Percentiles rank a stretch among this genome's conserved stretches.
Evolutionary conservation across 2,113 vertebrate species (phyloP).

Genomic region (Xiphophorus hellerii): DNA sequence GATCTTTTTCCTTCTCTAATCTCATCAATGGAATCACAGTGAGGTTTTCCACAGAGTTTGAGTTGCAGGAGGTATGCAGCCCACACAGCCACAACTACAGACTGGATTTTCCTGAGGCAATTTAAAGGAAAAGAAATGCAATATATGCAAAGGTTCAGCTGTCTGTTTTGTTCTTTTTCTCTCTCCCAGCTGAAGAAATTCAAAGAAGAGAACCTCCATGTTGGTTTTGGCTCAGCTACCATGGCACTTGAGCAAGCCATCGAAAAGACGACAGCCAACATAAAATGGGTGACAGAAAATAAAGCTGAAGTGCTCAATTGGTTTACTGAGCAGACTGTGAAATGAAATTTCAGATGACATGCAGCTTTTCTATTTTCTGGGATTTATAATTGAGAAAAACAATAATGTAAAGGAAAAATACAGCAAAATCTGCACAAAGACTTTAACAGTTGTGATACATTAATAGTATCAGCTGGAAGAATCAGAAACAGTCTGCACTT

Average conservation of each 20-base stretch:
- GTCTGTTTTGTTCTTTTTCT: background rate
- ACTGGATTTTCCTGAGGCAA: background rate
- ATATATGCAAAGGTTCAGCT: background rate
- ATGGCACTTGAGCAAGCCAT: constrained; percentile 89
- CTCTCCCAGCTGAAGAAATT: constrained; percentile 86
- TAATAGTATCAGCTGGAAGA: background rate
- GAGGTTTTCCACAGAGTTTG: constrained; percentile 85
- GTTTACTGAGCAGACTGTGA: constrained; percentile 70
- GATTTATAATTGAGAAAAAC: constrained; percentile 7
- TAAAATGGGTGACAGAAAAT: constrained; percentile 89
- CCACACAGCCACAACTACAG: background rate
- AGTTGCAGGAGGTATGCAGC: constrained; percentile 87
- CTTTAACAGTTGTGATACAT: background rate
- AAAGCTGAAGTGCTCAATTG: constrained; percentile 76
- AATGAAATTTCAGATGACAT: constrained; percentile 12
- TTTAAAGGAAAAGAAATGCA: constrained; percentile 9
- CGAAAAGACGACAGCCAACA: constrained; percentile 87
- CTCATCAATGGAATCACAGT: constrained; percentile 82
- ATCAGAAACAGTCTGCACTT: background rate
- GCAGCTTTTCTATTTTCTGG: constrained; percentile 2
- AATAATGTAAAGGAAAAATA: background rate
- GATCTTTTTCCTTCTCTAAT: constrained; percentile 87
- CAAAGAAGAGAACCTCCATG: constrained; percentile 79
- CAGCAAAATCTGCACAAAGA: background rate
- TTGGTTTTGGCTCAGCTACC: constrained; percentile 88